Conservation (phyloP, 2,113 vertebrate genomes). For the Ascaphus truei region DNA sequence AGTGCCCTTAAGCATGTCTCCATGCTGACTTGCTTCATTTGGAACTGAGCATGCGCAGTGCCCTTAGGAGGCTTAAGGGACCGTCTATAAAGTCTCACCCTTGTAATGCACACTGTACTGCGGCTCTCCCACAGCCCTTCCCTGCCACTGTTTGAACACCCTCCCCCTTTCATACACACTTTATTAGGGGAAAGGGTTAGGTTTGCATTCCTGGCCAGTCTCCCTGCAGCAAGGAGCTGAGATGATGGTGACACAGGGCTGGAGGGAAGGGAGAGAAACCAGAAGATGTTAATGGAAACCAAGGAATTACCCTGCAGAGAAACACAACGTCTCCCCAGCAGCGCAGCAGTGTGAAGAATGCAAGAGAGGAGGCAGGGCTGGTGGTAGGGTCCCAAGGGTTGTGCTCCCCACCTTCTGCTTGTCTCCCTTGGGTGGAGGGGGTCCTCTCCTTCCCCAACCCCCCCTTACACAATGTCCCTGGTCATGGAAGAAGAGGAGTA, state of each 20-base stretch:
- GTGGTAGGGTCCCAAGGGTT: too few species aligned
- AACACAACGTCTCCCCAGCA: too few species aligned
- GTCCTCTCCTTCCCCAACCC: too few species aligned
- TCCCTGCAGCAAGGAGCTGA: neutral
- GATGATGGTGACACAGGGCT: neutral
- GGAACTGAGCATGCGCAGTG: constrained; percentile 11
- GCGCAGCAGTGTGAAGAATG: too few species aligned
- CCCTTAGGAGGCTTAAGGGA: neutral
- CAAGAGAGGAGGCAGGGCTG: too few species aligned
- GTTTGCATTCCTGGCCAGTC: constrained; percentile 7
- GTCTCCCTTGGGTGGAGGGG: too few species aligned
- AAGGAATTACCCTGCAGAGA: too few species aligned
- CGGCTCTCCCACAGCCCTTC: neutral
- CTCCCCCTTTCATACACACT: constrained; percentile 3
- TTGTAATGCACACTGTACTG: too few species aligned
- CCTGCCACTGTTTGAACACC: neutral
- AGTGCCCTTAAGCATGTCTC: neutral
- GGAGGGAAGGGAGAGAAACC: neutral
- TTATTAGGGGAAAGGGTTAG: neutral
- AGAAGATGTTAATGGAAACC: too few species aligned
- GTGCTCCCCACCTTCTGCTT: too few species aligned
- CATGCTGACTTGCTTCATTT: neutral
- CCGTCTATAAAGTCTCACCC: neutral
- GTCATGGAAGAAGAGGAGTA: constrained; percentile 75
- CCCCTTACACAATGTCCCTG: constrained; percentile 61